These are phyloP conservation scores for Noctua janthe DNA, from an alignment of 2,888 invertebrate species.

Conservation along the genomic window DNA sequence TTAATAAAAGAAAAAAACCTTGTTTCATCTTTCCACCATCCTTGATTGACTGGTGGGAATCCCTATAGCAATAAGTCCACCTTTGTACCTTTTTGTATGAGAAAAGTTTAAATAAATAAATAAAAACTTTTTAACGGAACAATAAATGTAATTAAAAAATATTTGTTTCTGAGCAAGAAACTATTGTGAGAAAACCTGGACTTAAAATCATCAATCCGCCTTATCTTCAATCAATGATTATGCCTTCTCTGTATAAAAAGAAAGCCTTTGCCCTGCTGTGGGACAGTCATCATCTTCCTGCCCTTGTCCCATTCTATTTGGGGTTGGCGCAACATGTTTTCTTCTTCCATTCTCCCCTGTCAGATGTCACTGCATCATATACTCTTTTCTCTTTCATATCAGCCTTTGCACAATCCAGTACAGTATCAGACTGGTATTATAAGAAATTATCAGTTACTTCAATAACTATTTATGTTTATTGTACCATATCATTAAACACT, in stretches of 20 bases:
- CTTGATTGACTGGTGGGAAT: background rate
- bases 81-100: background rate
- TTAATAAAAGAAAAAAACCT: background rate
- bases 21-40: background rate
- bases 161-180: background rate
- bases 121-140: background rate
- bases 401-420: no score
- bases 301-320: no score
- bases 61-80: background rate
- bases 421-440: background rate
- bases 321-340: no score
- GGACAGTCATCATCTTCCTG: background rate
- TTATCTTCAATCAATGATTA: background rate
- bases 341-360: no score
- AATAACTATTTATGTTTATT: constrained; percentile 16
- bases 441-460: background rate
- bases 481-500: constrained; percentile 26
- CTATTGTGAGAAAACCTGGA: background rate
- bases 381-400: no score
- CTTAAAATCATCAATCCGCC: background rate
- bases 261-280: background rate
- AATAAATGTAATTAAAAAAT: background rate
- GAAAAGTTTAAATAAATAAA: background rate
- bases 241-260: background rate
- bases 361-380: no score